These are phyloP conservation scores for Coregonus sp. DNA, from an alignment of 2,797 vertebrate species.

Conservation along the genomic window DNA sequence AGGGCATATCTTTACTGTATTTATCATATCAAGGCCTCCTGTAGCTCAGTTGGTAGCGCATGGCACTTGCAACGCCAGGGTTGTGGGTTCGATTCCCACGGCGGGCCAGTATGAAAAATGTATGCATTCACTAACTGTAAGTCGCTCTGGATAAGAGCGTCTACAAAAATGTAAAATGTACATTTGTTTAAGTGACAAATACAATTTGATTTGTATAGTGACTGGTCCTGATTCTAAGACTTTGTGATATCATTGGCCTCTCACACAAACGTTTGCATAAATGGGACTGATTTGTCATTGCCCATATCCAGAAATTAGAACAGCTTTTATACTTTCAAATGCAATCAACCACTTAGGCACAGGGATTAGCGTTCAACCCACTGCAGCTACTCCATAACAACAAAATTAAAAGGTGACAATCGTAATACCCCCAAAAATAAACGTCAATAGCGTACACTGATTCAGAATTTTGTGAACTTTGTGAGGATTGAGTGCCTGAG, in stretches of 20 bases:
- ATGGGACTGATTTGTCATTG: neutral
- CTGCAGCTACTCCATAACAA: neutral
- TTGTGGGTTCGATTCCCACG: too few relatives aligned
- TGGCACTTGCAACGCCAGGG: too few relatives aligned
- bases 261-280: neutral
- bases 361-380: neutral
- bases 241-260: neutral
- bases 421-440: neutral
- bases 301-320: neutral
- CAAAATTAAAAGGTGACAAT: neutral
- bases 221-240: neutral
- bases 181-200: too few relatives aligned
- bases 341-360: neutral
- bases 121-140: too few relatives aligned
- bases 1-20: neutral
- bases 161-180: too few relatives aligned
- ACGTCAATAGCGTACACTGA: neutral
- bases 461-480: too few relatives aligned
- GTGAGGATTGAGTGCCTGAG: constrained; percentile 14
- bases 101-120: too few relatives aligned
- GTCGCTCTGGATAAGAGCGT: too few relatives aligned
- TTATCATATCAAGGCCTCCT: too few relatives aligned
- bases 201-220: neutral
- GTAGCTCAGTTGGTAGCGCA: too few relatives aligned
- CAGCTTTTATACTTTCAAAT: neutral